These are phyloP conservation scores for Butastur rufipennis DNA, from an alignment of 2,113 vertebrate species.

Conservation along the genomic window DNA sequence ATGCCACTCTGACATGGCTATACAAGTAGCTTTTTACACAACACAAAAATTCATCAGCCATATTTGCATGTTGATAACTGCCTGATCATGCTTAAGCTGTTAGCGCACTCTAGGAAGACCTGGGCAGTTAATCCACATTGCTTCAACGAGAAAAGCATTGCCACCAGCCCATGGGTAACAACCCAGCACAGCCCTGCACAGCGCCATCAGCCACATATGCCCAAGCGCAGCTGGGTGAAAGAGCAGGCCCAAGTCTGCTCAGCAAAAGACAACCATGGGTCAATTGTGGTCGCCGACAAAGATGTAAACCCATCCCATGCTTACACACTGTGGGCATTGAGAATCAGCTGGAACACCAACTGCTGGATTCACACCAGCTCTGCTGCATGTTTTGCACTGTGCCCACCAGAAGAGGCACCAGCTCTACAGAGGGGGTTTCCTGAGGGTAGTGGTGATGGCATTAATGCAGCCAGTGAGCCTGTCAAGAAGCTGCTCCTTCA, in stretches of 20 bases:
- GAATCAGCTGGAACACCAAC: not conserved
- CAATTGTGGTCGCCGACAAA: rapidly evolving
- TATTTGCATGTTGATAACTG: not conserved
- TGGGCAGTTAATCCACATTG: not conserved
- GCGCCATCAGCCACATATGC: not conserved
- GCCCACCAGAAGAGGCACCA: not conserved
- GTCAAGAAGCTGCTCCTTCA: not conserved
- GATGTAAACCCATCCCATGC: not conserved
- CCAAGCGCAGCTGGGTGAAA: not conserved
- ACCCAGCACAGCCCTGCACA: not conserved
- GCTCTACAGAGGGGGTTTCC: not conserved
- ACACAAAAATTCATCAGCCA: not conserved
- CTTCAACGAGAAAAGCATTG: not conserved
- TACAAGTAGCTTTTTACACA: constrained; percentile 5
- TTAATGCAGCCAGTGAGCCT: not conserved
- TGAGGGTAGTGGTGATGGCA: not conserved
- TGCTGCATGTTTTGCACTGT: not conserved
- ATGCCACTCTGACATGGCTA: not conserved
- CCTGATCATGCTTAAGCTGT: not conserved
- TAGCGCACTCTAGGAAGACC: not conserved
- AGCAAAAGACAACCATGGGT: not conserved
- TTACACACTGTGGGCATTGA: not conserved
- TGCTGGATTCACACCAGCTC: not conserved
- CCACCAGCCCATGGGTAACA: not conserved
- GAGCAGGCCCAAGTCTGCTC: not conserved